These are phyloP conservation scores for Anoplopoma fimbria DNA, from an alignment of 2,113 vertebrate genomes.

Conservation along the genomic window DNA sequence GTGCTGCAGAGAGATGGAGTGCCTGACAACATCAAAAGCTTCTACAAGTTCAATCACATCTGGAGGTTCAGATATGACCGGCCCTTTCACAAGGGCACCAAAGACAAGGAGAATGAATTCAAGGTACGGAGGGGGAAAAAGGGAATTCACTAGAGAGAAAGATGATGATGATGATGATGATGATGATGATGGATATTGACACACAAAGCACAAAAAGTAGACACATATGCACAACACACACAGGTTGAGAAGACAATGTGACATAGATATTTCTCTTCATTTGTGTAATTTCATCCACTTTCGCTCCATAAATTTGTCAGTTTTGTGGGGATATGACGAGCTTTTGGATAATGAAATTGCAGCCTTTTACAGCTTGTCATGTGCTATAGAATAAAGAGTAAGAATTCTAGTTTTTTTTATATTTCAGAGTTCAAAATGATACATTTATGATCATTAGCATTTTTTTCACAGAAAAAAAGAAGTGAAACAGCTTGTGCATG, in stretches of 20 bases:
- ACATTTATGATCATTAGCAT: conserved; percentile 25
- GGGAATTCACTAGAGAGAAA: background rate
- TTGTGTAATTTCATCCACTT: background rate
- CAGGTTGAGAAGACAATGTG: background rate
- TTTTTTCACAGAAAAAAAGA: background rate
- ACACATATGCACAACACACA: background rate
- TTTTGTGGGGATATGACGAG: background rate
- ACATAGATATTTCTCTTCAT: background rate
- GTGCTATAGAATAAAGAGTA: background rate
- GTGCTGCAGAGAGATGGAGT: conserved; percentile 96
- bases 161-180: background rate
- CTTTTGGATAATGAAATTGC: background rate
- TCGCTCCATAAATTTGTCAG: background rate
- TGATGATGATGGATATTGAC: background rate
- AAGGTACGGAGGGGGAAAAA: conserved; percentile 85
- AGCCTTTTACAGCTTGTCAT: background rate
- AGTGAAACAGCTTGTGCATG: background rate
- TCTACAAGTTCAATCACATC: conserved; percentile 99
- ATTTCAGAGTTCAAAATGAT: conserved; percentile 22
- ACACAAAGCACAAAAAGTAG: background rate
- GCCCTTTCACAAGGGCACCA: conserved; percentile 97
- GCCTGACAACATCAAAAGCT: conserved; percentile 98
- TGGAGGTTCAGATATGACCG: conserved; percentile 98
- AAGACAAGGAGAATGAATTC: conserved; percentile 99
- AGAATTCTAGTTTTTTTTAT: background rate